Evolutionary conservation across 2,888 invertebrate species (phyloP).

Genomic region (Thecophora atra): DNA sequence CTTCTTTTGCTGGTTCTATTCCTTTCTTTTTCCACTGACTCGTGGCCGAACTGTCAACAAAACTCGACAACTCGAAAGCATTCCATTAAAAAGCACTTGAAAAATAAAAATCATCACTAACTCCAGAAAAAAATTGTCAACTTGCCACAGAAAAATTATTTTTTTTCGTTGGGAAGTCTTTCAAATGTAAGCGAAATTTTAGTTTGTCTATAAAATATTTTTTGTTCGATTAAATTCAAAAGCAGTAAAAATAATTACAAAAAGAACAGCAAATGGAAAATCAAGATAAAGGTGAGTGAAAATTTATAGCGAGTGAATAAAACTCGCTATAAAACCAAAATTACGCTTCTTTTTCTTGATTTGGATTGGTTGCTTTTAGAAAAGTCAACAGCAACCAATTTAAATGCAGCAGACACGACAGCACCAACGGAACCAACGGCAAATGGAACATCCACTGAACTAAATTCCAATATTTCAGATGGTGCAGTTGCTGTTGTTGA

Average conservation of each 20-base stretch:
- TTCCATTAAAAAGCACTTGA: not conserved
- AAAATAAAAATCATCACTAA: not conserved
- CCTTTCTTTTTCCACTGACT: not conserved
- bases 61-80: not conserved
- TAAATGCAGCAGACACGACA: not conserved
- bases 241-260: conserved; percentile 16
- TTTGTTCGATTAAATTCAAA: conserved; percentile 16
- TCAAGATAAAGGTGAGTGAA: conserved; percentile 9
- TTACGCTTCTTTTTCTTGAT: not conserved
- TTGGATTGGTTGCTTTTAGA: not conserved
- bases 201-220: conserved; percentile 7
- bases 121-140: not conserved
- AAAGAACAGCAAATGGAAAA: conserved; percentile 20
- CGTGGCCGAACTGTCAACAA: not conserved
- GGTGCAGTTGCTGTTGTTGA: not conserved
- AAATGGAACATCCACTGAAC: conserved; percentile 3
- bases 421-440: not conserved
- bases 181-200: conserved; percentile 32
- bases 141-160: not conserved
- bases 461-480: not conserved
- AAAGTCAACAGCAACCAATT: conserved; percentile 22
- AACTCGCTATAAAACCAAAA: too few relatives aligned
- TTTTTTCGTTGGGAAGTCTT: conserved; percentile 23
- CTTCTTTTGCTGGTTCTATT: too few relatives aligned
- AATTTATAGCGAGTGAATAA: not conserved